Evolutionary conservation across 2,797 vertebrate genomes (phyloP), one percentile per base, ranked within the genome.

Genomic region (Taenioides sp.): DNA sequence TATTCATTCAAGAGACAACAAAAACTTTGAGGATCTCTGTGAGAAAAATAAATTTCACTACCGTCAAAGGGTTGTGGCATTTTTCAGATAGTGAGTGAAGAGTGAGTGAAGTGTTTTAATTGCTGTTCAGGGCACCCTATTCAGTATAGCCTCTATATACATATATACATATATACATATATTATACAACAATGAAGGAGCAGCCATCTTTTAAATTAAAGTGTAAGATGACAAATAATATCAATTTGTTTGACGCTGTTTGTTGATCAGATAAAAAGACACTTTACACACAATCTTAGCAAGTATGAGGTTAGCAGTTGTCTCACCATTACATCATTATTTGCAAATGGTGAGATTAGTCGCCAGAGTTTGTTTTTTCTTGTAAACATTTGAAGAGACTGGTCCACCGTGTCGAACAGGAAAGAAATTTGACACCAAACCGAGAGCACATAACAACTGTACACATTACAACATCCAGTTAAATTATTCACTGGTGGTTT

Each of bases 301-400:
- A 65, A 66, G 17, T 66, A 3, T 23, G 34, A 52, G 5, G 31
- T 69, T 59, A 67, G 5, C 49, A 63, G 60, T 73, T 50, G 23
- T 10, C 22, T 79, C 34, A 76, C 65, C 11, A 25, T 79, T 40
- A 77, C 65, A 37, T 80, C 60, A 75, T 31, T 49, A 66, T 82
- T 85, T 80, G 57, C 75, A 69, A 76, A 82, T 65, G 55, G 63
- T 70, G 73, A 23, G 47, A 65, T 66, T 49, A 25, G 27, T 20
- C 75, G 25, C 7, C 40, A 10, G 31, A 73, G 58, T 52, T 69
- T 17, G 1, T 11, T 37, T 14, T 17, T 70, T 78, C 70, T 40
- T 65, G 69, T 73, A 72, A 80, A 81, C 60, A 68, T 23, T 58
- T 23, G 52, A 7, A 67, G 6, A 70, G 25, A 12, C 61, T 59